phyloP scores from a whole-genome alignment of 2,113 vertebrate species.

The Hippocampus comes region DNA sequence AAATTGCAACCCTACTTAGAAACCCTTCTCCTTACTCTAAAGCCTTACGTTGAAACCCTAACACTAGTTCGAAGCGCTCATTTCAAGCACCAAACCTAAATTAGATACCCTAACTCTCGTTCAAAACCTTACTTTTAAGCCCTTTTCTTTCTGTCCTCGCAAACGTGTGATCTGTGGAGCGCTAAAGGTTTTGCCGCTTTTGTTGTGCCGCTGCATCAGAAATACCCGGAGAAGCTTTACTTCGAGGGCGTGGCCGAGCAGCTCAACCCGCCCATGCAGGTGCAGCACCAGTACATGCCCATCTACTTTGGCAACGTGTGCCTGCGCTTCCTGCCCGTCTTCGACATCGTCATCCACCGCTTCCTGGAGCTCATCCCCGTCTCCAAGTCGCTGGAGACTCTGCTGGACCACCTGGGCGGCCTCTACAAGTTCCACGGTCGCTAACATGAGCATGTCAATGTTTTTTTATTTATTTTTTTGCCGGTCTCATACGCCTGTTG shows the following conservation, averaged over 20 bases:
- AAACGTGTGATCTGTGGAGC: too few species aligned
- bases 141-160: too few species aligned
- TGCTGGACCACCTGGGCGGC: slow-evolving; percentile 93
- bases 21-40: too few species aligned
- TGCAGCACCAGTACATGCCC: slow-evolving; percentile 91
- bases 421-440: slow-evolving; percentile 98
- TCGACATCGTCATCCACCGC: slow-evolving; percentile 97
- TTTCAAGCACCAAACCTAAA: too few species aligned
- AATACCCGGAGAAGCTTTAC: slow-evolving; percentile 98
- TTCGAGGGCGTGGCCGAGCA: slow-evolving; percentile 97
- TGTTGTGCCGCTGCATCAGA: slow-evolving; percentile 67
- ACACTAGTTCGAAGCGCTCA: too few species aligned
- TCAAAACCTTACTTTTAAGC: too few species aligned
- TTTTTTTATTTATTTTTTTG: too few species aligned
- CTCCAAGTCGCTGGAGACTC: slow-evolving; percentile 93
- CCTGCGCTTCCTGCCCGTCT: slow-evolving; percentile 94
- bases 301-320: slow-evolving; percentile 99
- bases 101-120: too few species aligned
- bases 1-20: too few species aligned
- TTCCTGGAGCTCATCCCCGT: slow-evolving; percentile 97
- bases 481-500: neutral
- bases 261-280: slow-evolving; percentile 92
- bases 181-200: neutral
- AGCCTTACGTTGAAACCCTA: too few species aligned
- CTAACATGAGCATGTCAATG: neutral